These are phyloP conservation scores for Edolisoma coerulescens DNA, from an alignment of 2,113 vertebrate genomes.

Conservation along the genomic window DNA sequence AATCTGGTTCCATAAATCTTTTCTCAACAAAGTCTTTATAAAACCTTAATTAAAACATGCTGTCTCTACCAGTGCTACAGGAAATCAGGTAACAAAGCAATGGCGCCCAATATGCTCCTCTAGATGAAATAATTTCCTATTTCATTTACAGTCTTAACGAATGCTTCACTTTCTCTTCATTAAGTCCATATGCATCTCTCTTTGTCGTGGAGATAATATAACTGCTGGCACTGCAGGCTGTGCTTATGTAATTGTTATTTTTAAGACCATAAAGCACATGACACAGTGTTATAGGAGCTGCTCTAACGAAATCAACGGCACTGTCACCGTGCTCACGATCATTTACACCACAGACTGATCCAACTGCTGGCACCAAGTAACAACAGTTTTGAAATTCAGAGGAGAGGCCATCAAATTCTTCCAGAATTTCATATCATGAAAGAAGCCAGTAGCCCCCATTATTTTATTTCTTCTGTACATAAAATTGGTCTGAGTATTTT, in stretches of 20 bases:
- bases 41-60: neutral
- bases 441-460: neutral
- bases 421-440: neutral
- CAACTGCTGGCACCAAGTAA: neutral
- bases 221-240: neutral
- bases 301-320: neutral
- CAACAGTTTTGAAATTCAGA: neutral
- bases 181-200: neutral
- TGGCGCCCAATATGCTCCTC: neutral
- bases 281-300: neutral
- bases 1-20: neutral
- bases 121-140: constrained; percentile 10
- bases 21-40: neutral
- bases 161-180: constrained; percentile 6
- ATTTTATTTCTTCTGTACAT: neutral
- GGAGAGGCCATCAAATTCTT: neutral
- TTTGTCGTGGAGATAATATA: neutral
- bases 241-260: neutral
- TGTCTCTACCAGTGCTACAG: neutral
- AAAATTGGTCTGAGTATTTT: neutral
- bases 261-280: neutral
- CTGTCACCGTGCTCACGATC: rapidly evolving
- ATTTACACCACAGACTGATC: neutral
- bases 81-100: neutral
- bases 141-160: neutral